phyloP scores from a whole-genome alignment of 2,113 vertebrate genomes.

The Etheostoma spectabile region DNA sequence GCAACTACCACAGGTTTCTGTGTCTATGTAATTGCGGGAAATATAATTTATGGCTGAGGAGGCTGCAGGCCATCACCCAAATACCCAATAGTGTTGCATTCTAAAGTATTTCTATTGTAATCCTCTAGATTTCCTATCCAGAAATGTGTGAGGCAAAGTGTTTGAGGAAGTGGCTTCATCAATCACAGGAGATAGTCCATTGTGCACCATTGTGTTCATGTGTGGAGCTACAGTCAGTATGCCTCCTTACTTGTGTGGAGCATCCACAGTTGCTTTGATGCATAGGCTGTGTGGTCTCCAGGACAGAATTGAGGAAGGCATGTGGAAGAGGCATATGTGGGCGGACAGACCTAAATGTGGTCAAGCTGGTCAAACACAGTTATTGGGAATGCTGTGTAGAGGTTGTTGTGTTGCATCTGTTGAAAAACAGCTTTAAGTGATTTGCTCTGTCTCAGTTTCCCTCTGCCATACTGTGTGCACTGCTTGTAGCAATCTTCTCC shows the following conservation, averaged over 20 bases:
- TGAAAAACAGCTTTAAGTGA: slow-evolving; percentile 24
- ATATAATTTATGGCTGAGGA: neutral
- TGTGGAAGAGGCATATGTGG: slow-evolving; percentile 29
- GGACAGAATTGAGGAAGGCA: slow-evolving; percentile 17
- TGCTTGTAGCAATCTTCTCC: slow-evolving; percentile 4
- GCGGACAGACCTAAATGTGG: slow-evolving; percentile 47
- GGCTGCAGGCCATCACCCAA: neutral
- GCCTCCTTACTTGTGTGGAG: slow-evolving; percentile 2
- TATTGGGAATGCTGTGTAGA: slow-evolving; percentile 5
- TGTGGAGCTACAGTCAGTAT: neutral
- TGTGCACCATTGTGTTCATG: slow-evolving; percentile 5
- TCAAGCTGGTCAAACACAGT: slow-evolving; percentile 23
- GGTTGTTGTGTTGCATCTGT: slow-evolving; percentile 31
- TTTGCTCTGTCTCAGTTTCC: slow-evolving; percentile 26
- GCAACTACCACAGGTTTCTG: neutral
- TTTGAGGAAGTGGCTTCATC: slow-evolving; percentile 27
- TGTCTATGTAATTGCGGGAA: neutral
- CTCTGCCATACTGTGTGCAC: neutral
- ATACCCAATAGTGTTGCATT: too few species aligned
- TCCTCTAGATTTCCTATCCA: slow-evolving; percentile 11
- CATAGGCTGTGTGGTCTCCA: slow-evolving; percentile 19
- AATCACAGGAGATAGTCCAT: neutral
- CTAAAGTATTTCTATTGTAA: neutral
- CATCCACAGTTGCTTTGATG: slow-evolving; percentile 24
- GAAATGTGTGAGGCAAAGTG: neutral